Percentiles rank a stretch among this genome's conserved stretches.
Evolutionary conservation across 1,140 invertebrate genomes (phyloP).

Genomic region (Listronotus bonariensis): DNA sequence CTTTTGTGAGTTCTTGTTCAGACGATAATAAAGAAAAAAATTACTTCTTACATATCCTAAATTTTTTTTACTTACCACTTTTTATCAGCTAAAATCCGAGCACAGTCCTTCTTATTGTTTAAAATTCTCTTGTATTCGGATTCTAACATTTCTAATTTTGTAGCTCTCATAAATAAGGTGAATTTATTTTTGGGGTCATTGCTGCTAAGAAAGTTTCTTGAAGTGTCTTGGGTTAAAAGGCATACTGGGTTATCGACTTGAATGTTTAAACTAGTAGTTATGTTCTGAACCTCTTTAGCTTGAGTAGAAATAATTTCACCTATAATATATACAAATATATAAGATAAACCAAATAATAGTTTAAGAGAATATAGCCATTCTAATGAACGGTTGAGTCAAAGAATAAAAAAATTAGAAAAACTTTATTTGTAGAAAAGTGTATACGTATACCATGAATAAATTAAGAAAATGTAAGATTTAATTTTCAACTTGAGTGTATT

Average conservation of each 20-base stretch:
- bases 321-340: slow-evolving; percentile 43
- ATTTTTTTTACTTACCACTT: slow-evolving; percentile 59
- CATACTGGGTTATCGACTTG: slow-evolving; percentile 92
- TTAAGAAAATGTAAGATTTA: too few relatives aligned
- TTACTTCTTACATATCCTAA: too few relatives aligned
- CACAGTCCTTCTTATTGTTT: slow-evolving; percentile 60
- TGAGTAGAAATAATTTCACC: slow-evolving; percentile 66
- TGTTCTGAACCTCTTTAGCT: slow-evolving; percentile 68
- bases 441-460: too few relatives aligned
- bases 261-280: slow-evolving; percentile 78
- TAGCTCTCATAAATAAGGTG: slow-evolving; percentile 84
- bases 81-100: slow-evolving; percentile 61
- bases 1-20: too few relatives aligned
- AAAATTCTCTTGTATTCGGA: slow-evolving; percentile 66
- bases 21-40: too few relatives aligned
- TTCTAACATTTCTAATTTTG: slow-evolving; percentile 77
- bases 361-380: too few relatives aligned
- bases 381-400: too few relatives aligned
- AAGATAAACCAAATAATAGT: background rate
- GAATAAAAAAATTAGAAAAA: too few relatives aligned
- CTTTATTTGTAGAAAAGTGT: too few relatives aligned
- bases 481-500: too few relatives aligned
- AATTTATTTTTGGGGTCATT: slow-evolving; percentile 78
- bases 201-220: slow-evolving; percentile 80
- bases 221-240: slow-evolving; percentile 89